phyloP scores from a whole-genome alignment of 2,113 vertebrate species.

The Leucosticte australis region DNA sequence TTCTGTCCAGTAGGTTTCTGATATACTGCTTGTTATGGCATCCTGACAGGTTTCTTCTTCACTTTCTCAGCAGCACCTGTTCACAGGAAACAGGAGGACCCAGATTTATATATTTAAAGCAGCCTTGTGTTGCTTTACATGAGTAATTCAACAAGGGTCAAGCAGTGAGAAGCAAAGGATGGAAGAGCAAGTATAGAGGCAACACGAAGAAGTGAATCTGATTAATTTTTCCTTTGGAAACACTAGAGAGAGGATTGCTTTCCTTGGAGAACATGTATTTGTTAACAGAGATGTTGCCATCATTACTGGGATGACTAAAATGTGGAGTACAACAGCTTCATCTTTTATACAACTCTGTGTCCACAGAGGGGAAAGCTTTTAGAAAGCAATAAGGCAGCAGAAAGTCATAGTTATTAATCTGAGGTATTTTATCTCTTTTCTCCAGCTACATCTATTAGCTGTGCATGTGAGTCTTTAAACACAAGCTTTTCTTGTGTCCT shows the following conservation, averaged over 20 bases:
- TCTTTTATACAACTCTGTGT: conserved; percentile 7
- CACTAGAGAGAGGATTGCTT: background rate
- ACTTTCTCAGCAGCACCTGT: conserved; percentile 56
- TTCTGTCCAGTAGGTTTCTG: conserved; percentile 41
- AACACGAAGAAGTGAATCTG: background rate
- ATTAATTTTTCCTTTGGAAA: conserved; percentile 38
- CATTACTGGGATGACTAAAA: conserved; percentile 9
- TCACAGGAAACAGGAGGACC: conserved; percentile 13
- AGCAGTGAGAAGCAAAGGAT: conserved; percentile 10
- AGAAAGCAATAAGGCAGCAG: conserved; percentile 20
- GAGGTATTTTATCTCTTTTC: conserved; percentile 14
- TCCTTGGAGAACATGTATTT: background rate
- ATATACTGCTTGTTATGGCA: conserved; percentile 60
- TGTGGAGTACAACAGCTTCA: background rate
- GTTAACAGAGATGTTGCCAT: background rate
- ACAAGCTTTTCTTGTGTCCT: background rate
- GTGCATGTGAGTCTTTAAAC: background rate
- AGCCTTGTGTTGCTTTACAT: conserved; percentile 26
- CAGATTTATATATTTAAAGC: conserved; percentile 22
- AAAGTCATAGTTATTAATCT: conserved; percentile 12
- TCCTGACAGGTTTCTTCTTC: conserved; percentile 55
- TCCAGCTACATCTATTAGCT: background rate
- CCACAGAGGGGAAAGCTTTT: background rate
- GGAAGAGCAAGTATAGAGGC: background rate
- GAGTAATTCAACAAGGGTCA: conserved; percentile 35